These are phyloP conservation scores for Corythornis cristatus DNA, from an alignment of 2,113 vertebrate genomes.

Conservation along the genomic window DNA sequence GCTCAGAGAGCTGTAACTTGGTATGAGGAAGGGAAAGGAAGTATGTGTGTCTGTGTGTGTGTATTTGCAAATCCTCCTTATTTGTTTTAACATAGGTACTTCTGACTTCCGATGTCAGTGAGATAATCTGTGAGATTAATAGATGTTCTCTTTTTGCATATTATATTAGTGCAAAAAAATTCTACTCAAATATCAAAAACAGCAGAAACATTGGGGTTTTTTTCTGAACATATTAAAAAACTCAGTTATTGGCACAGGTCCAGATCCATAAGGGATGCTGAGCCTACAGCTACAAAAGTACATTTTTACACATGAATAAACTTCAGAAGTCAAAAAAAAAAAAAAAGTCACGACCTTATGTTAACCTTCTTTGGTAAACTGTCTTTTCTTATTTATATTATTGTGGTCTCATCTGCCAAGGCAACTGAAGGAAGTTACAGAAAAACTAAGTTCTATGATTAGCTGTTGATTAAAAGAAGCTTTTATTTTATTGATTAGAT, in stretches of 20 bases:
- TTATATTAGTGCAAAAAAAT: not conserved
- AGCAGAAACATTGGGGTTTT: not conserved
- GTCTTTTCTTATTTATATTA: slow-evolving; percentile 57
- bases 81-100: not conserved
- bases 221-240: not conserved
- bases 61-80: not conserved
- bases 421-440: not conserved
- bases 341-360: not conserved
- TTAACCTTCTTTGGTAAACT: slow-evolving; percentile 58
- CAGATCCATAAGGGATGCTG: not conserved
- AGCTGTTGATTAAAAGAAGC: slow-evolving; percentile 18
- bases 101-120: accelerated
- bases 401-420: slow-evolving; percentile 41
- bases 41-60: too few species aligned
- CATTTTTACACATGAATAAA: slow-evolving; percentile 37
- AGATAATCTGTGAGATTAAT: not conserved
- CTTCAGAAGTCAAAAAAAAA: slow-evolving; percentile 44
- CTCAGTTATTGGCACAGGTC: not conserved
- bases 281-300: slow-evolving; percentile 7
- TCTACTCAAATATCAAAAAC: not conserved
- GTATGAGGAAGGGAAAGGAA: not conserved
- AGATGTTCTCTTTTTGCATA: not conserved
- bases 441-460: slow-evolving; percentile 19
- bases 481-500: slow-evolving; percentile 20
- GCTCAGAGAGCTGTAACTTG: not conserved